A percentile compares a stretch with the other conserved stretches of the same genome.
These are phyloP conservation scores for Horisme vitalbata DNA, from an alignment of 2,888 invertebrate genomes.

Conservation along the genomic window DNA sequence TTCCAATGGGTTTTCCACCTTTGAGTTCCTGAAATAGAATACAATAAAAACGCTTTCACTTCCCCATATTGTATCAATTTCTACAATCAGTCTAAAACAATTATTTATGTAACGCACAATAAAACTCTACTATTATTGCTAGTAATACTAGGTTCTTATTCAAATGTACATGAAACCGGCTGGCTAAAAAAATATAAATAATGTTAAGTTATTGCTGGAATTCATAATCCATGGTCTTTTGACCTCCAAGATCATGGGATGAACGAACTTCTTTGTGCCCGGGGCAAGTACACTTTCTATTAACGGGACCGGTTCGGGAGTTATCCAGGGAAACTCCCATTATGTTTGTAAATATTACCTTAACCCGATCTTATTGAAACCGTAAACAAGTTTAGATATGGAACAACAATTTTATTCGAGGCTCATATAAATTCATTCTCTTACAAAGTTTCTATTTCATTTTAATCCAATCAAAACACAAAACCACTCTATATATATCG, in stretches of 20 bases:
- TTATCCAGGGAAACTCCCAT: constrained; percentile 43
- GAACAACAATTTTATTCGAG: no score
- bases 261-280: constrained; percentile 64
- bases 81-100: not conserved
- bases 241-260: constrained; percentile 48
- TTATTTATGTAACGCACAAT: constrained; percentile 20
- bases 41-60: constrained; percentile 14
- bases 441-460: no score
- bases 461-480: no score
- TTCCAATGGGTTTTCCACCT: no score
- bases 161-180: constrained; percentile 27
- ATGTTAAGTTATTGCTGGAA: constrained; percentile 12
- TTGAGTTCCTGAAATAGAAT: no score
- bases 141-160: constrained; percentile 23
- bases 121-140: constrained; percentile 16
- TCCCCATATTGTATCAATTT: constrained; percentile 6
- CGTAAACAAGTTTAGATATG: no score
- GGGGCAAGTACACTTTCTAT: constrained; percentile 75
- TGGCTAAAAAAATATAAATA: constrained; percentile 11
- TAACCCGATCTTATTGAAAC: not conserved
- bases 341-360: constrained; percentile 21
- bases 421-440: no score
- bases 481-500: not conserved
- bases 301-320: constrained; percentile 59
- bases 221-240: constrained; percentile 33